Conservation (phyloP, 2,888 invertebrate genomes). For the Teleogryllus oceanicus region DNA sequence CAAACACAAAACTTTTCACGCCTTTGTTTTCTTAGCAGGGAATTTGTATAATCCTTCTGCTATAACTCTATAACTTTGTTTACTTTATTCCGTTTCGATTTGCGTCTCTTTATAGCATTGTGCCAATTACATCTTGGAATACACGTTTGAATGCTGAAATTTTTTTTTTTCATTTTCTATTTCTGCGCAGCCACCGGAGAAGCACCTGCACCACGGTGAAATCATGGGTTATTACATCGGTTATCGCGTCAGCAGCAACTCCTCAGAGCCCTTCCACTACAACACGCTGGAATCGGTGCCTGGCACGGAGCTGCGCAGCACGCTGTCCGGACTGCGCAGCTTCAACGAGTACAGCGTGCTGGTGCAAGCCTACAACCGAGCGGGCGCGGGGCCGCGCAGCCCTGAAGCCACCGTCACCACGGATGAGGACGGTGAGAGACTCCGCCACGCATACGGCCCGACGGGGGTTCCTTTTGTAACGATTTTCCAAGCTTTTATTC, state of each 20-base stretch:
- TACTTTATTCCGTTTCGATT: too few relatives aligned
- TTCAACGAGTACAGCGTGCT: slow-evolving; percentile 48
- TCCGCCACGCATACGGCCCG: background rate
- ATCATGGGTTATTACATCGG: slow-evolving; percentile 49
- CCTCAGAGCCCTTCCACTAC: slow-evolving; percentile 33
- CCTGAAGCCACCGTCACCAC: slow-evolving; percentile 39
- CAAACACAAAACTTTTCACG: too few relatives aligned
- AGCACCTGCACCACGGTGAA: slow-evolving; percentile 45
- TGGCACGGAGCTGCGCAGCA: slow-evolving; percentile 38
- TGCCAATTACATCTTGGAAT: too few relatives aligned
- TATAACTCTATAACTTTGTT: too few relatives aligned
- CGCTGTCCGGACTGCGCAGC: slow-evolving; percentile 50
- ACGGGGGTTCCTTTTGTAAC: background rate
- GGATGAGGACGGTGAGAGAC: slow-evolving; percentile 40
- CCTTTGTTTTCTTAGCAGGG: too few relatives aligned
- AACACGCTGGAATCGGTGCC: slow-evolving; percentile 32
- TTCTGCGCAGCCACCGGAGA: slow-evolving; percentile 44
- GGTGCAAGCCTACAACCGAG: slow-evolving; percentile 41
- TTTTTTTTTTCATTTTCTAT: background rate
- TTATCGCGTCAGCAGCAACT: slow-evolving; percentile 41
- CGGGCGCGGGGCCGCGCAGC: slow-evolving; percentile 41
- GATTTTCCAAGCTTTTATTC: too few relatives aligned
- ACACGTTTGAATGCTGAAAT: too few relatives aligned
- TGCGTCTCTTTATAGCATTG: too few relatives aligned
- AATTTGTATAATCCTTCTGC: too few relatives aligned